These are phyloP conservation scores for Sminthurides aquaticus DNA, from an alignment of 2,888 invertebrate species.

Conservation along the genomic window DNA sequence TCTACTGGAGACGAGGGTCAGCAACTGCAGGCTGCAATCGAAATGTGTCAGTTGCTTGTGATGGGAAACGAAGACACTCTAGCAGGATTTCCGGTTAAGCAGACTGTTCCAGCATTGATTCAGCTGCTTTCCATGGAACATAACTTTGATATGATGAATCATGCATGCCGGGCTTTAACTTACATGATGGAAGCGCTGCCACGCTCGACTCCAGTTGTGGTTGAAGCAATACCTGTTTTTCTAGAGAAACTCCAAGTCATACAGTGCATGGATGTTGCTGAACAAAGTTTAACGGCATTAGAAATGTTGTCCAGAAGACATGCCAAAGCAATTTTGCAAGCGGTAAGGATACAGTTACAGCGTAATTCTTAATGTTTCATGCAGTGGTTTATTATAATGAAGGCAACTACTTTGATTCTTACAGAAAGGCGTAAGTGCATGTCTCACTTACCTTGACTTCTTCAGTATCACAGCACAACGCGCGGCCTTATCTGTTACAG, in stretches of 20 bases:
- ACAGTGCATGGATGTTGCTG: constrained; percentile 99
- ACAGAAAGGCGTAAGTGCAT: constrained; percentile 89
- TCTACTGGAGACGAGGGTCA: constrained; percentile 91
- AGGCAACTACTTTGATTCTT: too few relatives aligned
- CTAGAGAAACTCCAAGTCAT: constrained; percentile 94
- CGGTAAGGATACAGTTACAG: constrained; percentile 53
- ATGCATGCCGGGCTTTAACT: constrained; percentile 93
- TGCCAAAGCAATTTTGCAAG: constrained; percentile 90
- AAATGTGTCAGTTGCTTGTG: constrained; percentile 96
- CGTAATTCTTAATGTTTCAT: constrained; percentile 1
- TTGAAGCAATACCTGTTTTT: constrained; percentile 94
- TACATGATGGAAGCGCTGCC: constrained; percentile 99
- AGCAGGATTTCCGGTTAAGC: constrained; percentile 96
- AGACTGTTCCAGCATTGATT: constrained; percentile 91
- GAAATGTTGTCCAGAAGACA: constrained; percentile 95
- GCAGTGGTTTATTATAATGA: constrained; percentile 11
- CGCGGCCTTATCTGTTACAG: constrained; percentile 89
- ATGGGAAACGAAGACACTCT: constrained; percentile 99
- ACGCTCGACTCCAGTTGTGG: constrained; percentile 88
- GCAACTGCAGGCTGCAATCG: constrained; percentile 91
- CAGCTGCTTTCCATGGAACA: constrained; percentile 90
- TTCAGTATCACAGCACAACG: constrained; percentile 97
- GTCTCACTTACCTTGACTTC: constrained; percentile 94
- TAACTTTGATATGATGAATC: constrained; percentile 99
- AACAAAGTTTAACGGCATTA: constrained; percentile 92